These are phyloP conservation scores for Anastrepha ludens DNA, from an alignment of 1,140 invertebrate species.

Conservation along the genomic window DNA sequence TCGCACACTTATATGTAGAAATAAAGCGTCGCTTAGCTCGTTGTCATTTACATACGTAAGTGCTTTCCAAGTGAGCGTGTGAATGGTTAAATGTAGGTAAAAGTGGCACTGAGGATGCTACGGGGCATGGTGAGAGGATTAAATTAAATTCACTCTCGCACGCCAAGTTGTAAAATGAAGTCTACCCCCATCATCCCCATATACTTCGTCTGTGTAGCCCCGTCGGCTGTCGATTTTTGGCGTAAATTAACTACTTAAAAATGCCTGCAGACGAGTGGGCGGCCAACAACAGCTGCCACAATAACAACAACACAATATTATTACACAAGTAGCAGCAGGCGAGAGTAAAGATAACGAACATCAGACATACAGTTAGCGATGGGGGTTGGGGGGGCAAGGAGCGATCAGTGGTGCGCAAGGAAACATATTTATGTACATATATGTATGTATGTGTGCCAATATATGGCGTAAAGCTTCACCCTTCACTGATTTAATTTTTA, in stretches of 20 bases:
- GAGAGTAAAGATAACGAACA: not conserved
- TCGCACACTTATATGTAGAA: no score
- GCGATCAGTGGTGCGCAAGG: not conserved
- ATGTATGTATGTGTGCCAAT: not conserved
- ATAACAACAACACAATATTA: not conserved
- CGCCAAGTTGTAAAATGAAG: no score
- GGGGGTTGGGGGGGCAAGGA: not conserved
- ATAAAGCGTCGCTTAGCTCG: no score
- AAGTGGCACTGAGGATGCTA: no score
- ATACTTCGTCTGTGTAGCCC: not conserved
- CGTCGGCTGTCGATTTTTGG: not conserved
- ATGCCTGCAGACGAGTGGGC: not conserved
- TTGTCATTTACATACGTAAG: no score
- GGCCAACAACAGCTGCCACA: not conserved
- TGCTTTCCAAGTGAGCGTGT: no score
- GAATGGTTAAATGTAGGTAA: no score
- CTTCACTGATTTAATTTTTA: slow-evolving; percentile 30
- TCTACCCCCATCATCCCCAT: not conserved
- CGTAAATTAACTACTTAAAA: not conserved
- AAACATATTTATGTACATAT: not conserved
- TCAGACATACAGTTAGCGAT: not conserved
- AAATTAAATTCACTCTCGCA: no score
- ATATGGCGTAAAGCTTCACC: not conserved
- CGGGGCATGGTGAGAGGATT: no score
- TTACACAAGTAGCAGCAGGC: not conserved